phyloP scores from a whole-genome alignment of 2,797 vertebrate genomes.

The Poecilia gillii region DNA sequence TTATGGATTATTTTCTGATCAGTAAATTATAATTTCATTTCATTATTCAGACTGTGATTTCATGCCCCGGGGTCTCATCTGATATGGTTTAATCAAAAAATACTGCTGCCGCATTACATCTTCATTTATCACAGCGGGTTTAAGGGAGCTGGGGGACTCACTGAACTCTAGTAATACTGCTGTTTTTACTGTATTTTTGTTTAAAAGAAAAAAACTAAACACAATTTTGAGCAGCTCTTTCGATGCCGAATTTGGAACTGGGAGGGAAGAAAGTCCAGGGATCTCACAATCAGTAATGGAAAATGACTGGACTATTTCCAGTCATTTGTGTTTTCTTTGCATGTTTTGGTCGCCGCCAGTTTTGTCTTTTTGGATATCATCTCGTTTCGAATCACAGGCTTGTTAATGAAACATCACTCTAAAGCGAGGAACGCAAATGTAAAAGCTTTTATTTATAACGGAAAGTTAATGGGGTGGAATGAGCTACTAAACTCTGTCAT shows the following conservation, averaged over 20 bases:
- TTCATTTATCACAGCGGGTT: neutral
- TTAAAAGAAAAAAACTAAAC: neutral
- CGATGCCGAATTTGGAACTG: neutral
- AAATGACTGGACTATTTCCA: neutral
- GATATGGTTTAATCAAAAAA: constrained; percentile 3
- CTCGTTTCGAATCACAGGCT: neutral
- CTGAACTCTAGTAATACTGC: neutral
- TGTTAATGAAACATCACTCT: neutral
- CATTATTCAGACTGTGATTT: neutral
- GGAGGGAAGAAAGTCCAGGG: neutral
- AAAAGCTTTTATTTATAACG: neutral
- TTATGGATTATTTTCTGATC: neutral
- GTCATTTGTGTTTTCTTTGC: neutral
- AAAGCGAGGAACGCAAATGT: neutral
- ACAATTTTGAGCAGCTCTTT: neutral
- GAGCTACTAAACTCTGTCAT: neutral
- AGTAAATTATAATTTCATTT: neutral
- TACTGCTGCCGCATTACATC: neutral
- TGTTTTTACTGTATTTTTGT: neutral
- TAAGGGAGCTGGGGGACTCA: neutral
- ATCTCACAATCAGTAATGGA: neutral
- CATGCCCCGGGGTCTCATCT: neutral
- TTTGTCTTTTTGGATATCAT: neutral
- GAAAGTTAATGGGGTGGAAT: neutral
- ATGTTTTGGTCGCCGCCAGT: neutral